These are phyloP conservation scores for Rhea americana DNA, from an alignment of 2,113 vertebrate species.

Conservation along the genomic window DNA sequence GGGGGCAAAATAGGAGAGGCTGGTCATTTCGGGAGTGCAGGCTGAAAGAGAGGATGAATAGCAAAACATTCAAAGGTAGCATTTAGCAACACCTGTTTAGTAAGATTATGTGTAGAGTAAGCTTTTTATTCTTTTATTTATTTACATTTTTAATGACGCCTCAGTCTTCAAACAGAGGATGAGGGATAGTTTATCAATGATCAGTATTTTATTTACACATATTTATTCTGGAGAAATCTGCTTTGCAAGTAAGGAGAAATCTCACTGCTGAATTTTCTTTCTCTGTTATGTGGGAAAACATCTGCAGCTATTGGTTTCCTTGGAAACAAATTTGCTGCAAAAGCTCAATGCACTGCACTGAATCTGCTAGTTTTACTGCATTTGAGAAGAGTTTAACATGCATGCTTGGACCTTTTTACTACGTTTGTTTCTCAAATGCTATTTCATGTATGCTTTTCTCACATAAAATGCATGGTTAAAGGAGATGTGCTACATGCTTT, in stretches of 20 bases:
- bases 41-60: background rate
- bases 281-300: conserved; percentile 1
- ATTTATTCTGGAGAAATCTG: background rate
- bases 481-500: background rate
- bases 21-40: background rate
- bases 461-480: background rate
- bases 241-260: background rate
- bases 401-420: background rate
- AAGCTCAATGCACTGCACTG: conserved; percentile 22
- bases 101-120: background rate
- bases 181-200: background rate
- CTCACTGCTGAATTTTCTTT: conserved; percentile 7
- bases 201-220: background rate
- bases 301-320: conserved; percentile 67
- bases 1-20: background rate
- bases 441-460: background rate
- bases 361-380: conserved; percentile 2
- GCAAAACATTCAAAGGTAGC: background rate
- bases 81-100: background rate
- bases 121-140: background rate
- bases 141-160: background rate
- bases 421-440: background rate
- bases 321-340: conserved; percentile 60
- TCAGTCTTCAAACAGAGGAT: background rate
- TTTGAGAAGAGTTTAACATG: conserved; percentile 21